Conservation (phyloP, 1,140 invertebrate genomes). For the Drosophila quadrilineata region DNA sequence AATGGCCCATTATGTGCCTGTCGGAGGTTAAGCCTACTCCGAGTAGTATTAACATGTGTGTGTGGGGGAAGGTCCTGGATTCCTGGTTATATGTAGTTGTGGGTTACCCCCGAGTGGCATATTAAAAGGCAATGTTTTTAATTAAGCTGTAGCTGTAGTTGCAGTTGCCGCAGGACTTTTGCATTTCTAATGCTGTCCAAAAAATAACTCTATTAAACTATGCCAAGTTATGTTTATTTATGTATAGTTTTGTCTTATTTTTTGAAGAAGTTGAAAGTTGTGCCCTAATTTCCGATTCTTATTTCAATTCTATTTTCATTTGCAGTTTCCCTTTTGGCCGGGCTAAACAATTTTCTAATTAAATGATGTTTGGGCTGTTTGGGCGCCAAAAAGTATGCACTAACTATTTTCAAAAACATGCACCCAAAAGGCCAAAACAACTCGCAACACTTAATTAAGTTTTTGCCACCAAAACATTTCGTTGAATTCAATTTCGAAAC, state of each 20-base stretch:
- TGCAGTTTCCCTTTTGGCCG: slow-evolving; percentile 24
- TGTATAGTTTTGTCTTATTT: too few species aligned
- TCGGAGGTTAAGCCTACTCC: background rate
- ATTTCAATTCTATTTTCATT: slow-evolving; percentile 68
- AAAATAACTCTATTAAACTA: slow-evolving; percentile 32
- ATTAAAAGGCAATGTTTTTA: slow-evolving; percentile 55
- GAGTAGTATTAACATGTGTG: background rate
- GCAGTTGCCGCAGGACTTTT: slow-evolving; percentile 30
- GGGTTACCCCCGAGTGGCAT: slow-evolving; percentile 36
- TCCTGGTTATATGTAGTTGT: background rate
- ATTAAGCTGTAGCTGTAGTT: slow-evolving; percentile 45
- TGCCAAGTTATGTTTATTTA: slow-evolving; percentile 25
- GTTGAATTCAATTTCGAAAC: slow-evolving; percentile 57
- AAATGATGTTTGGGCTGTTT: slow-evolving; percentile 44
- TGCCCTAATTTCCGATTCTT: too few species aligned
- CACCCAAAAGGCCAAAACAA: slow-evolving; percentile 3
- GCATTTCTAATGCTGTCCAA: slow-evolving; percentile 57
- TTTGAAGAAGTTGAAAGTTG: too few species aligned
- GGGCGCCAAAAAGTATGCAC: slow-evolving; percentile 45
- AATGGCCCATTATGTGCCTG: slow-evolving; percentile 42
- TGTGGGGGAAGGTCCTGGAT: too few species aligned
- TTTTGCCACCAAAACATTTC: slow-evolving; percentile 23
- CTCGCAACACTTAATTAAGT: slow-evolving; percentile 56
- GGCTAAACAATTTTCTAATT: slow-evolving; percentile 68
- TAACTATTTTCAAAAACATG: slow-evolving; percentile 55